phyloP scores from a whole-genome alignment of 2,888 invertebrate species.

The Philonicus albiceps region DNA sequence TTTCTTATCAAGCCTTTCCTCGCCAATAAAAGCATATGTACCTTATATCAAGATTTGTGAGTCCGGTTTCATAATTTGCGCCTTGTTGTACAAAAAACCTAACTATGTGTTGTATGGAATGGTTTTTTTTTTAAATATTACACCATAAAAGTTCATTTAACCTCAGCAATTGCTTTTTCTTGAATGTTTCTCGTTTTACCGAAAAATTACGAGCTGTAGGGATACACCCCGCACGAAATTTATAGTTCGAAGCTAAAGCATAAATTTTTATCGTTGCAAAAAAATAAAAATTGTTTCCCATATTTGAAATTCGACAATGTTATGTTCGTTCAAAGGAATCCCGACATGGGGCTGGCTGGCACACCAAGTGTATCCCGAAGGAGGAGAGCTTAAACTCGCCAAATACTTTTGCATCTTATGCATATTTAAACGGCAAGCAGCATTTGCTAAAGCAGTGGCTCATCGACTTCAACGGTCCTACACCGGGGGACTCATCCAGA shows the following conservation, averaged over 20 bases:
- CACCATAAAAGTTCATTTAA: background rate
- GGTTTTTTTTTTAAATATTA: background rate
- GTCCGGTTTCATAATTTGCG: too few relatives aligned
- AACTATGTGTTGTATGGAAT: background rate
- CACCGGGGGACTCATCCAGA: background rate
- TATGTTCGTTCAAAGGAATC: background rate
- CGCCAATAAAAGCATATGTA: too few relatives aligned
- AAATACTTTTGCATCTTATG: slow-evolving; percentile 25
- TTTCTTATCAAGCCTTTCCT: too few relatives aligned
- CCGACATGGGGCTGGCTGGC: background rate
- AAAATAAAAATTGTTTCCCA: background rate
- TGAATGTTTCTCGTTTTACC: background rate
- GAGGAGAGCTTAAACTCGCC: background rate
- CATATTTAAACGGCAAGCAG: slow-evolving; percentile 8
- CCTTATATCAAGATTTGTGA: too few relatives aligned
- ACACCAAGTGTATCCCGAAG: background rate
- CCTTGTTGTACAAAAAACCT: too few relatives aligned
- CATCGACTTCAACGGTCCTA: background rate
- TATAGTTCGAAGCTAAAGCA: background rate
- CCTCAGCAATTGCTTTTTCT: background rate
- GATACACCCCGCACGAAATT: background rate
- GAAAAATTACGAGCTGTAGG: background rate
- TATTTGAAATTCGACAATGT: background rate
- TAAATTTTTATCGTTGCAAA: background rate
- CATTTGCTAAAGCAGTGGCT: slow-evolving; percentile 17